Evolutionary conservation across 1,140 invertebrate species (phyloP), one percentile per base, ranked within the genome.

Genomic region (Drosophila ercepeae): DNA sequence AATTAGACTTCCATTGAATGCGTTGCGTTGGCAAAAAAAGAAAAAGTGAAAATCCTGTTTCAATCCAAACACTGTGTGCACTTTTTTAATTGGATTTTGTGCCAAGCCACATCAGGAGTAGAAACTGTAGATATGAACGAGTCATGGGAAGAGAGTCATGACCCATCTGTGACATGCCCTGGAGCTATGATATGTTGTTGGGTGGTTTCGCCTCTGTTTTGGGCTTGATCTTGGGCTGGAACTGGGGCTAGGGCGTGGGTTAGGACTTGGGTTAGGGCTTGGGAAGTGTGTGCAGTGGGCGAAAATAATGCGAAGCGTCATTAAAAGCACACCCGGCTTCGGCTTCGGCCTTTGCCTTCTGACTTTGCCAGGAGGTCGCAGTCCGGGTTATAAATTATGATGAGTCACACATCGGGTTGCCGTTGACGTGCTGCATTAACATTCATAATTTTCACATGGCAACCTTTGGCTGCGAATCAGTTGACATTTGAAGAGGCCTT

Each of bases 61-160:
- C 53, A 70, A 58, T 41, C 71, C 72, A 67, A 84, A 84, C 64
- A 79, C 60, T 45, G 49, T 76, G 51, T 73, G 70, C 75, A 69
- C 61, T 74, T 70, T 76, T 89, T 89, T 89, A 89, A 89, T 89
- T 89, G 83, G 83, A 89, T 89, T 89, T 88, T 64, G n/a, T 58
- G 72, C 58, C 42, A 27, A 52, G 18, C 45, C 48, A 44, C 27
- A 41, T 21, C 42, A 7, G 27, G 48, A 25, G 16, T n/a, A 42
- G 58, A 29, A 65, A n/a, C 18, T 25, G 23, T 7, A 46, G 32
- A 39, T 23, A 19, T 16, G 2, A 41, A 6, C 39, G n/a, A n/a
- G n/a, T n/a, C n/a, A n/a, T 42, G 39, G 39, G 39, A 18, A 6
- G 55, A 53, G 60, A 54, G 49, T 59, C 68, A 78, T 72, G 69